Conservation (phyloP, 2,888 invertebrate species). For the Meteorus colon region DNA sequence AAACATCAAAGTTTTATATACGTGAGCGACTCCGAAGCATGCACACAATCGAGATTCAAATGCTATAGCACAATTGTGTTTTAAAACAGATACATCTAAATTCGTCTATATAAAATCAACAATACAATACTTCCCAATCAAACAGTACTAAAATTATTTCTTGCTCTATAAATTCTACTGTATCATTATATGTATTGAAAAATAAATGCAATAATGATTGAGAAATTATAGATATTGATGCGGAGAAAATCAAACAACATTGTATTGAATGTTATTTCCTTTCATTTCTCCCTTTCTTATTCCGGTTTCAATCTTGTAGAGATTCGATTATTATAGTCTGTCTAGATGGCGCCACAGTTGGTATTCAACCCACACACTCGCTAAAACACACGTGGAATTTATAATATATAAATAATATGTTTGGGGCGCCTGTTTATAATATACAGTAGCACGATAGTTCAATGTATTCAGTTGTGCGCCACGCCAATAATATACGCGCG, state of each 20-base stretch:
- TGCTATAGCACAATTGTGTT: constrained; percentile 2
- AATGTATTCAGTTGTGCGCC: not conserved
- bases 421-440: constrained; percentile 56
- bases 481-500: constrained; percentile 39
- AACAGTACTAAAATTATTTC: not conserved
- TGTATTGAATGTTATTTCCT: not conserved
- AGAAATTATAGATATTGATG: not conserved
- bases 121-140: not conserved
- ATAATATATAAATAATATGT: constrained; percentile 39
- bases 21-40: constrained; percentile 56
- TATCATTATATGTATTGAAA: not conserved
- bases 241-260: not conserved
- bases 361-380: not conserved
- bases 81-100: constrained; percentile 4
- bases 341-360: constrained; percentile 64
- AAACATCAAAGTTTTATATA: constrained; percentile 66
- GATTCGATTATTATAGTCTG: constrained; percentile 64
- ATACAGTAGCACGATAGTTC: constrained; percentile 49
- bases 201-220: constrained; percentile 2
- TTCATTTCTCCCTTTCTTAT: not conserved
- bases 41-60: constrained; percentile 30
- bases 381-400: constrained; percentile 26
- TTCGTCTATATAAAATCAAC: constrained; percentile 14
- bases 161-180: not conserved
- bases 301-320: constrained; percentile 40